Conservation (phyloP, 2,888 invertebrate genomes). For the Andrena chrysosceles region DNA sequence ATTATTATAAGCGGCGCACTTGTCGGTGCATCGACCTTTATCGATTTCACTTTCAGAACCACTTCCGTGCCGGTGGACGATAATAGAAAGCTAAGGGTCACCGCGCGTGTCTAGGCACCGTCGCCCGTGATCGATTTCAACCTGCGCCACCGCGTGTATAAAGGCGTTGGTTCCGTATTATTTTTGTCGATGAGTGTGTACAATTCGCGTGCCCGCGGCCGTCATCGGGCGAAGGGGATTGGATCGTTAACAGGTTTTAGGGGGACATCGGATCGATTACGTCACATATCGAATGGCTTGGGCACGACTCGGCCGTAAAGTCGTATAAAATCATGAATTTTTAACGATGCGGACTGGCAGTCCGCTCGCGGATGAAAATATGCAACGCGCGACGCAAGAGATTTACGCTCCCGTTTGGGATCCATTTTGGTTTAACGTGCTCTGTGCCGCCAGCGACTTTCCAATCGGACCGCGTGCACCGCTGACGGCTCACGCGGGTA, state of each 20-base stretch:
- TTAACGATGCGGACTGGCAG: background rate
- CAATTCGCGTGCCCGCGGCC: slow-evolving; percentile 44
- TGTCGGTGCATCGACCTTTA: slow-evolving; percentile 27
- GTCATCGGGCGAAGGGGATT: slow-evolving; percentile 35
- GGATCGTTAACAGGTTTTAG: slow-evolving; percentile 61
- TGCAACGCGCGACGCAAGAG: background rate
- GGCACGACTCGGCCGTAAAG: slow-evolving; percentile 10
- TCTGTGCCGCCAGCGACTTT: too few relatives aligned
- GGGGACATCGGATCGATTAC: slow-evolving; percentile 38
- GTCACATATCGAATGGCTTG: slow-evolving; percentile 24
- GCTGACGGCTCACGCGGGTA: too few relatives aligned
- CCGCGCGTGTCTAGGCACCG: background rate
- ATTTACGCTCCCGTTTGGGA: background rate
- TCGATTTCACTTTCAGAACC: slow-evolving; percentile 52
- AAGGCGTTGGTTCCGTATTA: slow-evolving; percentile 47
- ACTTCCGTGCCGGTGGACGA: slow-evolving; percentile 26
- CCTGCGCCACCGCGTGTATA: slow-evolving; percentile 11
- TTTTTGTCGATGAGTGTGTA: slow-evolving; percentile 64
- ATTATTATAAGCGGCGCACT: slow-evolving; percentile 7
- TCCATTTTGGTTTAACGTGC: background rate
- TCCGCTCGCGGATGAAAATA: background rate
- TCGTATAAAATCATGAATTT: slow-evolving; percentile 5
- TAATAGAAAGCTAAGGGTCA: slow-evolving; percentile 32
- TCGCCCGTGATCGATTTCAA: slow-evolving; percentile 5
- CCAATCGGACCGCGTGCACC: too few relatives aligned